These are phyloP conservation scores for Hemibagrus wyckioides DNA, from an alignment of 2,113 vertebrate species.

Conservation along the genomic window DNA sequence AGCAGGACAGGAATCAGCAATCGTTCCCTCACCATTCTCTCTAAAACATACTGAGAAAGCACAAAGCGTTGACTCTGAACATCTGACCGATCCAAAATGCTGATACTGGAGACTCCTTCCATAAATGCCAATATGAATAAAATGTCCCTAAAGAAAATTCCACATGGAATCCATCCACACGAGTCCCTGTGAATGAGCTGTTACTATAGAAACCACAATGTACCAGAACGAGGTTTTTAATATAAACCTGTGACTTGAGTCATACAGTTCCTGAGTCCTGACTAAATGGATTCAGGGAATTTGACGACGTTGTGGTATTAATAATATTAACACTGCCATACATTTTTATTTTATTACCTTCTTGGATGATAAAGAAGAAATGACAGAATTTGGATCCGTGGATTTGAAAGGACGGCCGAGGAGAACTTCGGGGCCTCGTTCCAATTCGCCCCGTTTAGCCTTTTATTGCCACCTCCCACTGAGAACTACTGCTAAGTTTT, in stretches of 20 bases:
- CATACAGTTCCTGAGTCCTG: not conserved
- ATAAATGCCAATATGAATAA: not conserved
- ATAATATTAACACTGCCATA: not conserved
- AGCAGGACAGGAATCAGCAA: not conserved
- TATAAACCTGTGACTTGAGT: not conserved
- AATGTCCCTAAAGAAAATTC: not conserved
- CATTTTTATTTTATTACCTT: not conserved
- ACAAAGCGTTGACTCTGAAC: not conserved
- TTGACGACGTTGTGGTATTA: not conserved
- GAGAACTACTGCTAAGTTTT: conserved; percentile 75
- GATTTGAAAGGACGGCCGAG: not conserved
- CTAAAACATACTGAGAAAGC: not conserved
- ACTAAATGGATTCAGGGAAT: not conserved
- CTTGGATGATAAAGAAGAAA: not conserved
- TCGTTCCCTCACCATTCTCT: not conserved
- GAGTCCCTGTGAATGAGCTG: not conserved
- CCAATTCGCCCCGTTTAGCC: conserved; percentile 50
- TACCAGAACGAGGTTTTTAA: not conserved
- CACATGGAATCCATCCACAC: not conserved
- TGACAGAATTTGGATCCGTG: not conserved
- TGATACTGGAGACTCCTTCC: not conserved
- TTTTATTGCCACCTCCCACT: conserved; percentile 73
- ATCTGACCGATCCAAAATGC: not conserved
- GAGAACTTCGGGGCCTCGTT: not conserved
- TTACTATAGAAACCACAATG: not conserved